Percentiles rank a stretch among this genome's conserved stretches.
Evolutionary conservation across 1,140 invertebrate species (phyloP).

Genomic region (Diprion similis): DNA sequence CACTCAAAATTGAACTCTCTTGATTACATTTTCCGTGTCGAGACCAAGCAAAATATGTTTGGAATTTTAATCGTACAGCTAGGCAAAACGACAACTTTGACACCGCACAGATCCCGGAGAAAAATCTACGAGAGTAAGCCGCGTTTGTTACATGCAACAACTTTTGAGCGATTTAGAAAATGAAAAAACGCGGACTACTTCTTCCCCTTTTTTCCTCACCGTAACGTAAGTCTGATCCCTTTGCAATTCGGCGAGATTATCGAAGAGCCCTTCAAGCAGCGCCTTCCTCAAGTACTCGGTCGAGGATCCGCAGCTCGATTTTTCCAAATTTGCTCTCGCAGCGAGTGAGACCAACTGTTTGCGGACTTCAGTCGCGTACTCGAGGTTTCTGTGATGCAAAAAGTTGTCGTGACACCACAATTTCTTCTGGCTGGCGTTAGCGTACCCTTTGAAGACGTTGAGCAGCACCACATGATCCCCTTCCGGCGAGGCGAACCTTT

Average conservation of each 20-base stretch:
- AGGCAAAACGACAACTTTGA: background rate
- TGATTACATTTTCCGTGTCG: too few species aligned
- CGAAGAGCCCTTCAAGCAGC: conserved; percentile 82
- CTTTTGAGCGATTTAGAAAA: conserved; percentile 13
- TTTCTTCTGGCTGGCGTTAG: conserved; percentile 76
- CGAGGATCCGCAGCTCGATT: conserved; percentile 77
- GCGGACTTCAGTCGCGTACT: conserved; percentile 81
- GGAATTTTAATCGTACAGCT: too few species aligned
- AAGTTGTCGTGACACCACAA: conserved; percentile 93
- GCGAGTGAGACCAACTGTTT: conserved; percentile 85
- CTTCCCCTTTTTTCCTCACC: conserved; percentile 56
- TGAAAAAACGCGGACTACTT: conserved; percentile 14
- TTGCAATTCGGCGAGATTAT: conserved; percentile 89
- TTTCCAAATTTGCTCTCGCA: conserved; percentile 69
- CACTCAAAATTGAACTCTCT: conserved; percentile 30
- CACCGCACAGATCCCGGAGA: too few species aligned
- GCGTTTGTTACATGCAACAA: conserved; percentile 8
- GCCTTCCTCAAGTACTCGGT: conserved; percentile 79
- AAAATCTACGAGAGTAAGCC: too few species aligned
- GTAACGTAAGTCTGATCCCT: conserved; percentile 78
- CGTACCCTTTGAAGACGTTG: conserved; percentile 86
- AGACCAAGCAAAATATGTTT: too few species aligned
- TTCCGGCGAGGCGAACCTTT: conserved; percentile 85
- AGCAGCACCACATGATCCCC: conserved; percentile 94
- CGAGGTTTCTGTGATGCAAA: conserved; percentile 85